Conservation (phyloP, 2,113 vertebrate genomes). For the Lipophrys pholis region DNA sequence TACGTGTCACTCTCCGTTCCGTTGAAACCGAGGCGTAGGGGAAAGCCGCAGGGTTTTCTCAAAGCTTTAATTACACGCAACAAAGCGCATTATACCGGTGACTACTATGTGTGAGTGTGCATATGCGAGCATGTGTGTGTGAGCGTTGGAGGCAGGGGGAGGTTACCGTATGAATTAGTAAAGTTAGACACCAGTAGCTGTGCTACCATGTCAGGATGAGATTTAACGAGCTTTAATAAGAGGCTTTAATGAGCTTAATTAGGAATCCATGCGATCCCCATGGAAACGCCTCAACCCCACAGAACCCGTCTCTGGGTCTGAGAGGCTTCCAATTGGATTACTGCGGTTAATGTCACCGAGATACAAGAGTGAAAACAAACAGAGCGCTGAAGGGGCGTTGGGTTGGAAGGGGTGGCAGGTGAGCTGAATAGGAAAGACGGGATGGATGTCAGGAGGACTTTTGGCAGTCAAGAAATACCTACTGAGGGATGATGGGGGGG, state of each 20-base stretch:
- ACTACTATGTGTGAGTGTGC: constrained; percentile 37
- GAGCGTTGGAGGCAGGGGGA: not conserved
- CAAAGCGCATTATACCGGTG: constrained; percentile 52
- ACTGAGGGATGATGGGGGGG: constrained; percentile 57
- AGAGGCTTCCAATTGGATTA: constrained; percentile 79
- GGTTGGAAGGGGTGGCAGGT: constrained; percentile 45
- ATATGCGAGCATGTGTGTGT: constrained; percentile 5
- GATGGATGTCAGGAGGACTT: constrained; percentile 43
- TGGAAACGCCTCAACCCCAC: constrained; percentile 72
- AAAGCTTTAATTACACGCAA: constrained; percentile 71
- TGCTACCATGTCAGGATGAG: constrained; percentile 72
- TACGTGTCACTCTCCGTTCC: constrained; percentile 23
- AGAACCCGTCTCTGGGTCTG: constrained; percentile 62
- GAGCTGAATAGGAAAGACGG: constrained; percentile 45
- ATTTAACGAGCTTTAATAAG: constrained; percentile 81
- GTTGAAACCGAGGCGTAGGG: constrained; percentile 23
- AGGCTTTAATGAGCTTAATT: constrained; percentile 84
- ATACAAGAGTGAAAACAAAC: constrained; percentile 77
- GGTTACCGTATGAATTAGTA: constrained; percentile 58
- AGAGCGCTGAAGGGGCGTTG: constrained; percentile 39
- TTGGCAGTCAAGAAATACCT: constrained; percentile 69
- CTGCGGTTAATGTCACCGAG: constrained; percentile 73
- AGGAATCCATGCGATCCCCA: constrained; percentile 76
- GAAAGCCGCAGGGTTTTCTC: constrained; percentile 42
- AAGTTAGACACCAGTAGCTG: constrained; percentile 72